A percentile compares a stretch with the other conserved stretches of the same genome.
phyloP scores from a whole-genome alignment of 1,140 invertebrate species.

The Nephila pilipes region DNA sequence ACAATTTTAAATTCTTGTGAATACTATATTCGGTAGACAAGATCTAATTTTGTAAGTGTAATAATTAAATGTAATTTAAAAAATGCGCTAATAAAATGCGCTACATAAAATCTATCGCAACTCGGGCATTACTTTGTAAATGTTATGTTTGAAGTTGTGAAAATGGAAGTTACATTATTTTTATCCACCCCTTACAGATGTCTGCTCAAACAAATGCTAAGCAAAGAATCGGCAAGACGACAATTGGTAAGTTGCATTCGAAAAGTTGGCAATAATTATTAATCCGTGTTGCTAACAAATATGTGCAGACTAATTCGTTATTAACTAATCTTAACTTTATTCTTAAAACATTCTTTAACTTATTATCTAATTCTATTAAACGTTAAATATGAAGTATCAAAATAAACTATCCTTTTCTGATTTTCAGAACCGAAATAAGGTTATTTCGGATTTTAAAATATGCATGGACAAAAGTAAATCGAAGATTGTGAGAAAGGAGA shows the following conservation, averaged over 20 bases:
- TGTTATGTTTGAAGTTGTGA: background rate
- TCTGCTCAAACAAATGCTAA: constrained; percentile 75
- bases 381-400: no score
- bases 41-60: no score
- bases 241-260: constrained; percentile 57
- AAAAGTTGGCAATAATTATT: constrained; percentile 37
- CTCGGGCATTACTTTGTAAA: background rate
- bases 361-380: background rate
- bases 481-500: no score
- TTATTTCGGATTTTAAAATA: no score
- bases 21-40: no score
- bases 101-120: background rate
- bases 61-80: no score
- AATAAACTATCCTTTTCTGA: no score
- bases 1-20: no score
- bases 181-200: constrained; percentile 57
- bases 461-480: no score
- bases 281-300: background rate
- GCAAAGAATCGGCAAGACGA: constrained; percentile 60
- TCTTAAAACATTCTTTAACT: background rate
- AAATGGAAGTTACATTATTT: background rate
- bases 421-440: no score
- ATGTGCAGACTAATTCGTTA: background rate
- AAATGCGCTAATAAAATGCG: no score
- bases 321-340: background rate